Conservation (phyloP, 2,888 invertebrate species). For the Rhorus exstirpatorius region DNA sequence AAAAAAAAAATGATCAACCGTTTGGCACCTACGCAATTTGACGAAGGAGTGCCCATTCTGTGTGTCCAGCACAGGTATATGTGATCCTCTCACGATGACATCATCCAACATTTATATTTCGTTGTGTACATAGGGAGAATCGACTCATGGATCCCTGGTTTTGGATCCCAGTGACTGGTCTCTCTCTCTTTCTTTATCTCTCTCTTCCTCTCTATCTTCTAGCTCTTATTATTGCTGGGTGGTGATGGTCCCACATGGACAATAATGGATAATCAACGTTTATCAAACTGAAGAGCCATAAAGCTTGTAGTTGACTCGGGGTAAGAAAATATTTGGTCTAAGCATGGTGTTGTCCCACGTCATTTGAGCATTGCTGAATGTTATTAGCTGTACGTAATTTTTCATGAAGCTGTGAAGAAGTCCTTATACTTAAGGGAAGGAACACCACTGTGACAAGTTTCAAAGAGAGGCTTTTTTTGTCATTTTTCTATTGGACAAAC, state of each 20-base stretch:
- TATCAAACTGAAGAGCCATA: slow-evolving; percentile 10
- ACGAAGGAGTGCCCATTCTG: slow-evolving; percentile 66
- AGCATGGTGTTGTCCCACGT: slow-evolving; percentile 58
- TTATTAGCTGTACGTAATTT: not conserved
- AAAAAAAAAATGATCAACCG: slow-evolving; percentile 48
- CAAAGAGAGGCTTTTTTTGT: no score
- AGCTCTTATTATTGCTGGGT: not conserved
- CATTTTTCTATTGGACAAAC: no score
- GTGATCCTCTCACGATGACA: slow-evolving; percentile 71
- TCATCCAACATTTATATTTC: slow-evolving; percentile 71
- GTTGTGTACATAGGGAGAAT: slow-evolving; percentile 35
- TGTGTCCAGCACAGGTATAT: slow-evolving; percentile 45
- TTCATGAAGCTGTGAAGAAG: not conserved
- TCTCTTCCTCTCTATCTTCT: not conserved
- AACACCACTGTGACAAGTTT: no score
- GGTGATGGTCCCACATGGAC: slow-evolving; percentile 22
- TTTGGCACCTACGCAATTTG: slow-evolving; percentile 51
- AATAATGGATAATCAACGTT: slow-evolving; percentile 27
- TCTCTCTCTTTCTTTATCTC: no score
- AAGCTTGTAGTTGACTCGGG: slow-evolving; percentile 21
- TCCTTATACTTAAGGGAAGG: no score
- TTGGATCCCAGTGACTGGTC: slow-evolving; percentile 17
- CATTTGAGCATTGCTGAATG: not conserved
- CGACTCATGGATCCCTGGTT: slow-evolving; percentile 46
- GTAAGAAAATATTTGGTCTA: slow-evolving; percentile 57